Evolutionary conservation across 2,113 vertebrate genomes (phyloP), one percentile per base, ranked within the genome.

Genomic region (Telmatochromis bifrenatus): DNA sequence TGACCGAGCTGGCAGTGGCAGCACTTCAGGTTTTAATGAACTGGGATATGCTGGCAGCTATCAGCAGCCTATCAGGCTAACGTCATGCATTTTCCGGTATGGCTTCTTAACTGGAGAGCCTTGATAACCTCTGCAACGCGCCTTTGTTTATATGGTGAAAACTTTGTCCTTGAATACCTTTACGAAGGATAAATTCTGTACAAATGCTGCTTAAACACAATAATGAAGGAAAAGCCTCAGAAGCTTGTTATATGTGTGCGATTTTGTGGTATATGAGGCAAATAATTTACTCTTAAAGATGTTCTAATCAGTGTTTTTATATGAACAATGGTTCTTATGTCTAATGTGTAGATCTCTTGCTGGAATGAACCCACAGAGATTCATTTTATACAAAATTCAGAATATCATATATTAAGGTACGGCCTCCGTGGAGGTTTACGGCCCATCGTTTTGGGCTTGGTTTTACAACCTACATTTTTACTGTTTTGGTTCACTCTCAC

Each of bases 41-140:
- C 15, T 14, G 75, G 62, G 55, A 35, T 56, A 19, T 82, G 73
- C 86, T 84, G 73, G 62, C 58, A 84, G 84, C 54, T 88, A 70
- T 87, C 33, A 39, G 92, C 68, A 42, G 87, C 79, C 35, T 90
- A 87, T 93, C 88, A 93, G 84, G 85, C 70, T 89, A 53, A 89
- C 77, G 12, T 94, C 86, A 92, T 79, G 47, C 90, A 89, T 95
- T 92, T 91, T 86, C 91, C 83, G 55, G 81, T 54, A 21, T 90
- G 86, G 89, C 42, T 79, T 79, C 86, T 91, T 26, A 58, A 91
- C 79, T 75, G 75, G 70, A 13, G 58, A 49, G 51, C 54, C 5
- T 4, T 88, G 87, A 93, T 94, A 93, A 93, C 82, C 87, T 86
- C 60, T 45, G 53, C 13, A 62, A n/a, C 9, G 14, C 11, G 9